Conservation (phyloP, 2,888 invertebrate species). For the Folsomia manolachei region DNA sequence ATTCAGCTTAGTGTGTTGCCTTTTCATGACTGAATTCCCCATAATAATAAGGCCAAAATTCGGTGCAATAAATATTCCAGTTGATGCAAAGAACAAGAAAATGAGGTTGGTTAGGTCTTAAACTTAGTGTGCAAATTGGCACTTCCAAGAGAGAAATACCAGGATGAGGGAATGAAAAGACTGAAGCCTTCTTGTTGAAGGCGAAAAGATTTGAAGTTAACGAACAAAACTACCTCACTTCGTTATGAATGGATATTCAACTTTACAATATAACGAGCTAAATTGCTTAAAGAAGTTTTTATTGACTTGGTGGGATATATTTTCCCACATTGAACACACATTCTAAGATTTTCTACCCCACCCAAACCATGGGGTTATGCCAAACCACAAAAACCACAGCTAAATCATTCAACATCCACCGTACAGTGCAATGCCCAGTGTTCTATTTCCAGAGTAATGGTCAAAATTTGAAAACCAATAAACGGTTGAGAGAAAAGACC, state of each 20-base stretch:
- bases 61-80: neutral
- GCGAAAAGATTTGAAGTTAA: neutral
- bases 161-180: neutral
- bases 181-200: neutral
- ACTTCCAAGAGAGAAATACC: too few species aligned
- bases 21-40: too few species aligned
- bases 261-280: neutral
- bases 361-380: too few species aligned
- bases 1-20: too few species aligned
- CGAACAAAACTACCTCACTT: conserved; percentile 4
- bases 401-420: too few species aligned
- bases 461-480: conserved; percentile 13
- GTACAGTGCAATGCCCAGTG: too few species aligned
- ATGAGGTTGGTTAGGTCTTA: neutral
- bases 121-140: neutral
- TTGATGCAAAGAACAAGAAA: neutral
- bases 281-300: conserved; percentile 4
- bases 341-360: too few species aligned
- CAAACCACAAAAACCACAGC: too few species aligned
- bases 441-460: too few species aligned
- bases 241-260: neutral
- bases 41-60: too few species aligned
- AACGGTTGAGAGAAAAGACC: neutral
- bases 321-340: too few species aligned
- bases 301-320: neutral